These are phyloP conservation scores for Hemicentrotus pulcherrimus DNA, from an alignment of 35 echinoderm and acorn worm species.

Conservation along the genomic window DNA sequence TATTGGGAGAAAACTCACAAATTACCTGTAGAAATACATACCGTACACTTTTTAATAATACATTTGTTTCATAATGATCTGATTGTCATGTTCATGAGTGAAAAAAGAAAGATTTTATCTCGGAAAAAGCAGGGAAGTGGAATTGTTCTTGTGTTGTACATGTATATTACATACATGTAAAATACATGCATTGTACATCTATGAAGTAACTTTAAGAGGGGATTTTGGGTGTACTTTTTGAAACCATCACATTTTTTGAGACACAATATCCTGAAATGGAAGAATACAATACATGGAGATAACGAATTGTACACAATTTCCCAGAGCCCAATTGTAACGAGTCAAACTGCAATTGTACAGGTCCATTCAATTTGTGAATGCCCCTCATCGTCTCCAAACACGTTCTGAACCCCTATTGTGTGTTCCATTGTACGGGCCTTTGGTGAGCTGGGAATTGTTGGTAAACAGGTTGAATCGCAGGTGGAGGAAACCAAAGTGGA, in stretches of 20 bases:
- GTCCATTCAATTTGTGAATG: not conserved
- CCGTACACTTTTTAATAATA: too few relatives aligned
- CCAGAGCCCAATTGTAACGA: not conserved
- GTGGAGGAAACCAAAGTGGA: not conserved
- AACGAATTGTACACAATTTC: not conserved
- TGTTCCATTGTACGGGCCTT: not conserved
- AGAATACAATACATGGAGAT: not conserved
- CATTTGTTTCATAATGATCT: too few relatives aligned
- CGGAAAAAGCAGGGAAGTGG: too few relatives aligned
- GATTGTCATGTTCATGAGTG: too few relatives aligned
- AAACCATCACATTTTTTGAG: not conserved
- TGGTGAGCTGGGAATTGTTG: slow-evolving; percentile 17
- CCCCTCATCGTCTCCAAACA: not conserved
- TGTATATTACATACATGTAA: too few relatives aligned
- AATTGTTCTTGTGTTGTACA: too few relatives aligned
- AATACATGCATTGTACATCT: too few relatives aligned
- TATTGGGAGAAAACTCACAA: too few relatives aligned
- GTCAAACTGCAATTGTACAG: not conserved
- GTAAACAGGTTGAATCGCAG: slow-evolving; percentile 26
- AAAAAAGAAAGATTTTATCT: too few relatives aligned
- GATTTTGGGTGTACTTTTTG: not conserved
- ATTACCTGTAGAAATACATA: too few relatives aligned
- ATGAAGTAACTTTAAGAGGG: not conserved
- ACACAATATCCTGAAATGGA: not conserved
- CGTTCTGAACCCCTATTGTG: not conserved